Evolutionary conservation across 2,888 invertebrate species (phyloP), one percentile per base, ranked within the genome.

Genomic region (Physocephala rufipes): DNA sequence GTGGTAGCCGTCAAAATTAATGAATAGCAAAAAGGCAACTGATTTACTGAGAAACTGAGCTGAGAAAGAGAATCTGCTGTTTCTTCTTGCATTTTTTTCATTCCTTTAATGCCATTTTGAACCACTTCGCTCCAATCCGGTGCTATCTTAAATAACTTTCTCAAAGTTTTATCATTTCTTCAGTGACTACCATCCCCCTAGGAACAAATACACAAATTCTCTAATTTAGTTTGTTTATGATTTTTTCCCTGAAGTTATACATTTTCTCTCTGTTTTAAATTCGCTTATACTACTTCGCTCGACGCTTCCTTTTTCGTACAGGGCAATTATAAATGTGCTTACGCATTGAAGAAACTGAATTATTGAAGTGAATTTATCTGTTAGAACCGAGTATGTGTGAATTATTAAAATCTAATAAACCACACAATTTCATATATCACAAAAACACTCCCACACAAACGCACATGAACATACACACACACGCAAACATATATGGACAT

Each of bases 341-440:
- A n/a, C n/a, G n/a, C 51, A 9, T 15, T 16, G 13, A 58, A 7
- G 45, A 64, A 43, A 45, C 64, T n/a, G n/a, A n/a, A n/a, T n/a
- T n/a, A n/a, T n/a, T n/a, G n/a, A 9, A 21, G 43, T 45, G 9
- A 36, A 19, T 45, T 64, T 43, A 45, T 43, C 36, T n/a, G 63
- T 9, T n/a, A 28, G 12, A n/a, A 49, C 5, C 9, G 36, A 36
- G 36, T 36, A 9, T 36, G 36, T 83, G 83, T 83, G 82, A 83
- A 83, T 83, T 83, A 83, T 83, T 83, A 83, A 83, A 84, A 83
- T 83, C 83, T 84, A 83, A 83, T 83, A 83, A 83, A 84, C 83
- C 84, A 83, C 83, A 83, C 81, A 80, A 83, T 83, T 83, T 83
- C 82, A 80, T 82, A 79, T 79, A 70, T 58, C 58, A 64, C 55